Percentiles rank a stretch among this genome's conserved stretches.
Evolutionary conservation across 2,888 invertebrate species (phyloP).

Genomic region (Drosophila kanekoi): DNA sequence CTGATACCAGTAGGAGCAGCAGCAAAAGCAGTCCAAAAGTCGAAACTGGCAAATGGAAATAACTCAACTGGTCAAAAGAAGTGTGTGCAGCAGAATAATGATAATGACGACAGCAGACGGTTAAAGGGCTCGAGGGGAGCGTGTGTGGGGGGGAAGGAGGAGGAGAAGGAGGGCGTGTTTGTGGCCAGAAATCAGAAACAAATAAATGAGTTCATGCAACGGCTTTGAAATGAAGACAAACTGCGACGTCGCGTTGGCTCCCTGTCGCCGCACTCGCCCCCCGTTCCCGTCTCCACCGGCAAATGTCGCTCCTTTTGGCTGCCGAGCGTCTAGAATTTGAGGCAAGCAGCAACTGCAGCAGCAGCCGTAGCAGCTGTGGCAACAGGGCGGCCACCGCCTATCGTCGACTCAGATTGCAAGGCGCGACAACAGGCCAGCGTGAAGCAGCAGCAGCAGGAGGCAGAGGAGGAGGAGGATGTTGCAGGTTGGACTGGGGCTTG

Average conservation of each 20-base stretch:
- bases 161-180: conserved; percentile 62
- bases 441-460: too few species aligned
- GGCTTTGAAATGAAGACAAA: conserved; percentile 78
- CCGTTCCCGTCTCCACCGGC: not conserved
- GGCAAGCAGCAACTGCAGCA: conserved; percentile 35
- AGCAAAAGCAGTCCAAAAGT: conserved; percentile 29
- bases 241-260: conserved; percentile 51
- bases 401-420: conserved; percentile 38
- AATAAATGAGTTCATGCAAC: conserved; percentile 81
- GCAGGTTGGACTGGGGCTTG: not conserved
- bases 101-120: conserved; percentile 67
- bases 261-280: conserved; percentile 2
- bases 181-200: conserved; percentile 76
- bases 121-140: conserved; percentile 13
- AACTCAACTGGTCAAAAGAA: conserved; percentile 56
- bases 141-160: not conserved
- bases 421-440: conserved; percentile 35
- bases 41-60: conserved; percentile 66
- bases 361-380: conserved; percentile 27
- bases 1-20: conserved; percentile 62
- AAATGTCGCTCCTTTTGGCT: conserved; percentile 9
- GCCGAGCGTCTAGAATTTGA: conserved; percentile 64
- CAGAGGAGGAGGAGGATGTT: conserved; percentile 1
- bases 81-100: conserved; percentile 60
- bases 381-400: conserved; percentile 42